phyloP scores from a whole-genome alignment of 2,797 vertebrate species.

The Chaunax sp. region DNA sequence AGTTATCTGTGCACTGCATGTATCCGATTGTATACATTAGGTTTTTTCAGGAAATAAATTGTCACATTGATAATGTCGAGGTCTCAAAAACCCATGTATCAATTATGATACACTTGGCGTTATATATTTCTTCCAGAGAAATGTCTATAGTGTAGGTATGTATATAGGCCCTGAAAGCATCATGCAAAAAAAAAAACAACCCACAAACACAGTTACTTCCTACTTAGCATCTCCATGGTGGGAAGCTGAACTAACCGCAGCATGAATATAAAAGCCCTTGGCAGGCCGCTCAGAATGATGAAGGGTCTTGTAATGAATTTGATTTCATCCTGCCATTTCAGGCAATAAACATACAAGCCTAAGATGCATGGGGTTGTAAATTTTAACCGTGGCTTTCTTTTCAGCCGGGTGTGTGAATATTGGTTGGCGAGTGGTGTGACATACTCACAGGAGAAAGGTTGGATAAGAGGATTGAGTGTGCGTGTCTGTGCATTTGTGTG shows the following conservation, averaged over 20 bases:
- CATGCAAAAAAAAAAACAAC: slow-evolving; percentile 46
- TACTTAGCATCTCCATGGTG: slow-evolving; percentile 25
- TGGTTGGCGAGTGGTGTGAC: slow-evolving; percentile 55
- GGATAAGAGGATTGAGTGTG: slow-evolving; percentile 26
- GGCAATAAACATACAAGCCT: slow-evolving; percentile 75
- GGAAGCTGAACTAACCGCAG: slow-evolving; percentile 36
- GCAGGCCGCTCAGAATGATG: slow-evolving; percentile 70
- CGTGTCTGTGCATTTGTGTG: slow-evolving; percentile 1
- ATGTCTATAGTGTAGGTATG: too few relatives aligned
- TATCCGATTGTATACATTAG: too few relatives aligned
- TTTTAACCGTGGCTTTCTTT: slow-evolving; percentile 52
- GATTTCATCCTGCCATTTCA: slow-evolving; percentile 77
- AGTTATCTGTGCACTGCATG: too few relatives aligned
- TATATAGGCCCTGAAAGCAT: slow-evolving; percentile 49
- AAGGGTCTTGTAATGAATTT: slow-evolving; percentile 78
- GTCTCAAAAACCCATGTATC: too few relatives aligned
- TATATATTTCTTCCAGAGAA: too few relatives aligned
- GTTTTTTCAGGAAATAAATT: too few relatives aligned
- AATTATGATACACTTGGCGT: too few relatives aligned
- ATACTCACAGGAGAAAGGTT: slow-evolving; percentile 26
- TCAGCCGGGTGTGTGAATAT: slow-evolving; percentile 49
- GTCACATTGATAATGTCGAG: too few relatives aligned
- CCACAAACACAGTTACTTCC: slow-evolving; percentile 32
- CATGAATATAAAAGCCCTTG: slow-evolving; percentile 61
- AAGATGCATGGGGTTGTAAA: slow-evolving; percentile 71